These are phyloP conservation scores for Callyntrura guangdongensis DNA, from an alignment of 2,888 invertebrate genomes.

Conservation along the genomic window DNA sequence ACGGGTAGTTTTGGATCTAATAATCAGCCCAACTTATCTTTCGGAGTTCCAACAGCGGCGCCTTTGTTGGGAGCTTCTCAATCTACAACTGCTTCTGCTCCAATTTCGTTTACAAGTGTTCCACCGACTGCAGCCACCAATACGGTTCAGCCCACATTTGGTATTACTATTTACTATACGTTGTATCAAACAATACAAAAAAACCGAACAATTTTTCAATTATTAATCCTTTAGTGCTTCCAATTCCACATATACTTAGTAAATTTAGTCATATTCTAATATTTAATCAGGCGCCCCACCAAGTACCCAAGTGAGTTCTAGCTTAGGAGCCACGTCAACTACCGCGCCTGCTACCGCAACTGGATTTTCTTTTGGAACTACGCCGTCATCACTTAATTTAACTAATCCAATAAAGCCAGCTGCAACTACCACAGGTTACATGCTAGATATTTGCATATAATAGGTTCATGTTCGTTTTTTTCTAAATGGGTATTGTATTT, in stretches of 20 bases:
- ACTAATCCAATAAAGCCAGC: constrained; percentile 18
- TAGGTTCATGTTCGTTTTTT: too few species aligned
- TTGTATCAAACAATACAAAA: neutral
- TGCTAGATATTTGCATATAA: neutral
- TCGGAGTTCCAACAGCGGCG: constrained; percentile 72
- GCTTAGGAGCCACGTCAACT: constrained; percentile 40
- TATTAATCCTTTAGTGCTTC: too few species aligned
- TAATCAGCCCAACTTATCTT: constrained; percentile 80
- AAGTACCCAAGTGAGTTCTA: constrained; percentile 81
- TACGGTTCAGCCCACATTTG: constrained; percentile 57
- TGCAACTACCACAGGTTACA: neutral
- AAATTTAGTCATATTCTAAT: neutral
- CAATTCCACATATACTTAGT: too few species aligned
- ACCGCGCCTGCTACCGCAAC: constrained; percentile 76
- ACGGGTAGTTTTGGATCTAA: constrained; percentile 71
- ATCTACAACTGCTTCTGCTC: constrained; percentile 49
- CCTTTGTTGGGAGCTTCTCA: constrained; percentile 11
- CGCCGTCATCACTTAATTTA: neutral
- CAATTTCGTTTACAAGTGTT: constrained; percentile 72
- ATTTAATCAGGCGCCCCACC: constrained; percentile 64
- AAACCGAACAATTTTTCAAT: too few species aligned
- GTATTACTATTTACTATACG: neutral
- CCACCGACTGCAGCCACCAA: constrained; percentile 67
- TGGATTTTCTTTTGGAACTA: constrained; percentile 49
- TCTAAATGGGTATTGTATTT: too few species aligned